phyloP scores from a whole-genome alignment of 2,113 vertebrate species.

The Cepphus grylle region DNA sequence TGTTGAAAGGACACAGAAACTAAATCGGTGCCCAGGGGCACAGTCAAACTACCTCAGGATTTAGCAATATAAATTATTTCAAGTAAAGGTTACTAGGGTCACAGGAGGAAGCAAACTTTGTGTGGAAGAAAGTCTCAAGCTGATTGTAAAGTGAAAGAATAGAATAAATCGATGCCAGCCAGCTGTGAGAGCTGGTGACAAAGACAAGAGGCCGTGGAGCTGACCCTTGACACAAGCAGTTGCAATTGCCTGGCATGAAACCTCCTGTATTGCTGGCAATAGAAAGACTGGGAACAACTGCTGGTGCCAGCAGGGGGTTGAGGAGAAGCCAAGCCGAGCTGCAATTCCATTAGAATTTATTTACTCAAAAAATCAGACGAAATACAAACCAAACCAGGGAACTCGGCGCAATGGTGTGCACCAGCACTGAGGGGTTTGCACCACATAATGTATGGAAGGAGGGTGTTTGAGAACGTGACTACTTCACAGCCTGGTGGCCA shows the following conservation, averaged over 20 bases:
- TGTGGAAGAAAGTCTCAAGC: neutral
- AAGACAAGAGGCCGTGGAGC: neutral
- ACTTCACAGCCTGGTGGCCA: neutral
- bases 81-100: neutral
- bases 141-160: neutral
- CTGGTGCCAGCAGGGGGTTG: neutral
- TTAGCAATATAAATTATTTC: neutral
- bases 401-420: accelerated
- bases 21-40: neutral
- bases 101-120: neutral
- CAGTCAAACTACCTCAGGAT: neutral
- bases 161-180: conserved; percentile 28
- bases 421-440: neutral
- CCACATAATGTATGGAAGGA: neutral
- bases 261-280: neutral
- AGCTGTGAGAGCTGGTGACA: conserved; percentile 31
- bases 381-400: neutral
- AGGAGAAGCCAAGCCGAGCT: neutral
- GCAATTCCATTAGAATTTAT: neutral
- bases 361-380: neutral
- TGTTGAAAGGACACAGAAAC: neutral
- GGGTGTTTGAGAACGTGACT: neutral
- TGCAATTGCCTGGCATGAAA: conserved; percentile 15
- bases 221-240: conserved; percentile 19
- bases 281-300: neutral